Evolutionary conservation across 2,888 invertebrate genomes (phyloP).

Genomic region (Mellilla xanthometata): DNA sequence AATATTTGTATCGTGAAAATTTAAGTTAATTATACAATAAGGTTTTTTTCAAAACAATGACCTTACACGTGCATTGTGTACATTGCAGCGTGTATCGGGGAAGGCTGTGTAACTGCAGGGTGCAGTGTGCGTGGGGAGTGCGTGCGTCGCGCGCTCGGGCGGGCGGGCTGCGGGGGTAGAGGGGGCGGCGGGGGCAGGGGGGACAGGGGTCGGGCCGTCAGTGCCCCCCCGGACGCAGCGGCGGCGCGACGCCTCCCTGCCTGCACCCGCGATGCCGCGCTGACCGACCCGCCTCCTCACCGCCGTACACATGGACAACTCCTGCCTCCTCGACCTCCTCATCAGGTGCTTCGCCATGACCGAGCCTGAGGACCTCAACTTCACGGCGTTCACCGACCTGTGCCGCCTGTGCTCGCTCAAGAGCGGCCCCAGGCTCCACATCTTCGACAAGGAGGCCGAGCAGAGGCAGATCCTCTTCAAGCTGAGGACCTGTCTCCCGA

Average conservation of each 20-base stretch:
- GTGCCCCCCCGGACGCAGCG: conserved; percentile 78
- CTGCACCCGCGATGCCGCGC: conserved; percentile 73
- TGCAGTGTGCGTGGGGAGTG: conserved; percentile 26
- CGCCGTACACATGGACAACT: conserved; percentile 82
- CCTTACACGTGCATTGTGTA: too few species aligned
- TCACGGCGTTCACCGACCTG: conserved; percentile 86
- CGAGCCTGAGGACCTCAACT: conserved; percentile 87
- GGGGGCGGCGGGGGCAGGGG: conserved; percentile 37
- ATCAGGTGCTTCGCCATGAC: conserved; percentile 84
- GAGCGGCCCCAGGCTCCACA: conserved; percentile 86
- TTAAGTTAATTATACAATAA: too few species aligned
- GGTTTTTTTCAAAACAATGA: too few species aligned
- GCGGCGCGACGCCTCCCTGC: conserved; percentile 78
- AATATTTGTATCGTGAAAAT: too few species aligned
- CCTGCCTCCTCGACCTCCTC: conserved; percentile 83
- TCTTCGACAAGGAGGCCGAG: conserved; percentile 88
- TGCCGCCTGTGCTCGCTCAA: conserved; percentile 88
- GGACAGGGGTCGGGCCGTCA: conserved; percentile 49
- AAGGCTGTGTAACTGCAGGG: conserved; percentile 5
- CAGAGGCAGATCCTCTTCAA: conserved; percentile 87
- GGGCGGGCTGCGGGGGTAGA: conserved; percentile 35
- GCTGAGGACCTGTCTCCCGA: conserved; percentile 86
- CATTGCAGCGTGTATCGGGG: too few species aligned
- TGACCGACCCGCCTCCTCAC: conserved; percentile 73
- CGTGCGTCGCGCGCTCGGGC: conserved; percentile 37